Conservation (phyloP, 2,888 invertebrate genomes). For the Itoplectis maculator region DNA sequence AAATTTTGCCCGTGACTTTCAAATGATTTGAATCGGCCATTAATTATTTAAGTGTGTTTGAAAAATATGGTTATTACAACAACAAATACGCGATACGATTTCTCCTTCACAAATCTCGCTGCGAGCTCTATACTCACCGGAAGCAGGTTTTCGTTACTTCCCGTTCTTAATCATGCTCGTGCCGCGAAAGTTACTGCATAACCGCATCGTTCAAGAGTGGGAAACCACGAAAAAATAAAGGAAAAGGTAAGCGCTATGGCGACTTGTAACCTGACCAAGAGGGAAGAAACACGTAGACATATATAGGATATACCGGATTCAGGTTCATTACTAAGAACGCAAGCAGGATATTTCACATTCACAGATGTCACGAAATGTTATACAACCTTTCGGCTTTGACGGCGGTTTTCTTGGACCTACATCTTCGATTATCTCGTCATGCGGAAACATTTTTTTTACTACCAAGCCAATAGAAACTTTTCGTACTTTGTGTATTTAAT, state of each 20-base stretch:
- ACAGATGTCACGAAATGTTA: conserved; percentile 18
- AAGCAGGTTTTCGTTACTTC: conserved; percentile 40
- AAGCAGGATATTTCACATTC: conserved; percentile 34
- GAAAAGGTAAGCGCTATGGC: not conserved
- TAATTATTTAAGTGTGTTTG: not conserved
- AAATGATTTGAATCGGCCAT: no score
- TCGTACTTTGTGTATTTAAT: no score
- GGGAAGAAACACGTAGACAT: not conserved
- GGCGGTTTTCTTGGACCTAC: not conserved
- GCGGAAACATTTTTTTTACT: not conserved
- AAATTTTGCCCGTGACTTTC: not conserved
- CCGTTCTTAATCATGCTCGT: conserved; percentile 27
- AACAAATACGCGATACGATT: conserved; percentile 14
- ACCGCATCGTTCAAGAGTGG: conserved; percentile 9
- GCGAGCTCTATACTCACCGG: conserved; percentile 23
- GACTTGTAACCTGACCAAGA: not conserved
- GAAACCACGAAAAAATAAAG: conserved; percentile 26
- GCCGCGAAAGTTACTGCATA: conserved; percentile 47
- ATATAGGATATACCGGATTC: not conserved
- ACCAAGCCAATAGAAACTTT: not conserved
- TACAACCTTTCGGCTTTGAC: conserved; percentile 19
- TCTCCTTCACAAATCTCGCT: conserved; percentile 20
- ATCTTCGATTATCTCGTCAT: not conserved
- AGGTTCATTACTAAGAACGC: conserved; percentile 38
- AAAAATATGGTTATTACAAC: not conserved